These are phyloP conservation scores for Centroberyx gerrardi DNA, from an alignment of 2,797 vertebrate genomes.

Conservation along the genomic window DNA sequence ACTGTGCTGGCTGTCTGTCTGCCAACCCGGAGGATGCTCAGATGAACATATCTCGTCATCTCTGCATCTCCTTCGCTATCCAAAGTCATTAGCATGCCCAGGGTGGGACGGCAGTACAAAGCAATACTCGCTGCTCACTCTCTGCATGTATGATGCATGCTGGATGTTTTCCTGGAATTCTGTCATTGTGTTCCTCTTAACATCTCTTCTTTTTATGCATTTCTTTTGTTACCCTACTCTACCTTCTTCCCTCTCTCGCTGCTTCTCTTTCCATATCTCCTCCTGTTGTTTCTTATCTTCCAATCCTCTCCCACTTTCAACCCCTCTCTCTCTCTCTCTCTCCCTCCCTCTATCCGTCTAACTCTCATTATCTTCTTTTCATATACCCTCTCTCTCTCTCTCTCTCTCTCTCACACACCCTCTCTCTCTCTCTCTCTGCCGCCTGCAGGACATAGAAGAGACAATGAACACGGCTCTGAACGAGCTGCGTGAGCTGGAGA, in stretches of 20 bases:
- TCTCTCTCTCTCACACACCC: neutral
- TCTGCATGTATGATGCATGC: constrained; percentile 48
- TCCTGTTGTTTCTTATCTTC: constrained; percentile 13
- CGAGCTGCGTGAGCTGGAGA: constrained; percentile 96
- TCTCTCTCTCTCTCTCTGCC: constrained; percentile 1
- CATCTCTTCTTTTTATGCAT: constrained; percentile 11
- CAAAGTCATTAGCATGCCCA: constrained; percentile 56
- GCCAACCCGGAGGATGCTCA: constrained; percentile 61
- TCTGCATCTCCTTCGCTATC: constrained; percentile 51
- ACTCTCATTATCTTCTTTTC: neutral
- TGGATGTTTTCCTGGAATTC: constrained; percentile 21
- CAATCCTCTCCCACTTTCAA: neutral
- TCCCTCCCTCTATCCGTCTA: neutral
- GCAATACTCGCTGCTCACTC: constrained; percentile 34
- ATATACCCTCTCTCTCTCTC: constrained; percentile 4
- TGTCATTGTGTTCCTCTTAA: constrained; percentile 31
- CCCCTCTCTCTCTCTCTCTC: neutral
- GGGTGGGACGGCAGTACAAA: constrained; percentile 31
- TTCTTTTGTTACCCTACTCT: neutral
- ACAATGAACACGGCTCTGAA: constrained; percentile 99
- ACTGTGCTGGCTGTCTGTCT: constrained; percentile 71
- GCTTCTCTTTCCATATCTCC: constrained; percentile 5
- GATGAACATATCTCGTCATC: constrained; percentile 53
- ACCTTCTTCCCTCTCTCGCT: neutral
- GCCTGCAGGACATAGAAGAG: constrained; percentile 95